Conservation (phyloP, 1,140 invertebrate genomes). For the Cotesia vestalis region DNA sequence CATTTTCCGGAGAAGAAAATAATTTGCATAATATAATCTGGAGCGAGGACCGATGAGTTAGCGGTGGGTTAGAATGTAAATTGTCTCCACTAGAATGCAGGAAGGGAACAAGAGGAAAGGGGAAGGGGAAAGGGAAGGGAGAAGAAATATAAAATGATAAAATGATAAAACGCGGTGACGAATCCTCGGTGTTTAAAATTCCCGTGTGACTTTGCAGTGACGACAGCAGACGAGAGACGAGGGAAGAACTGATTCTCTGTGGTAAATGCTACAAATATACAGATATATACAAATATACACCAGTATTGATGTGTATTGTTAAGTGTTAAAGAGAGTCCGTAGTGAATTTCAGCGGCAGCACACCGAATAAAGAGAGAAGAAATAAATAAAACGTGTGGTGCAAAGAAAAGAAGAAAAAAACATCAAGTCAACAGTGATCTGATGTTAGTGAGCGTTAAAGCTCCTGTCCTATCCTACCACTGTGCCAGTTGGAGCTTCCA, state of each 20-base stretch:
- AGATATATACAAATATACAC: neutral
- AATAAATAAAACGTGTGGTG: too few relatives aligned
- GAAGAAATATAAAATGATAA: neutral
- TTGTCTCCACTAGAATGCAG: neutral
- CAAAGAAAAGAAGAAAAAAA: too few relatives aligned
- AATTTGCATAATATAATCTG: too few relatives aligned
- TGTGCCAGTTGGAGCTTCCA: neutral
- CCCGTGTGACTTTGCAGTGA: conserved; percentile 51
- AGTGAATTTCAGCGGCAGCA: too few relatives aligned
- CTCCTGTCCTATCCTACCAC: too few relatives aligned
- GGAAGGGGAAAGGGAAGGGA: neutral
- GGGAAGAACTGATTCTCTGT: conserved; percentile 14
- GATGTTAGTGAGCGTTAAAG: conserved; percentile 4
- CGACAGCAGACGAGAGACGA: neutral
- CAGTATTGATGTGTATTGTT: too few relatives aligned
- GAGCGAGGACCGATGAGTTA: too few relatives aligned
- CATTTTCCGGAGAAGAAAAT: too few relatives aligned
- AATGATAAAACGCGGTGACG: conserved; percentile 40
- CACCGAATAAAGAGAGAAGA: neutral
- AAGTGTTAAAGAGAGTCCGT: too few relatives aligned
- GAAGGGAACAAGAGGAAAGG: conserved; percentile 4
- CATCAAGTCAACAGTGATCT: too few relatives aligned
- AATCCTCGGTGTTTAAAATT: conserved; percentile 60
- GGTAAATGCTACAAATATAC: neutral
- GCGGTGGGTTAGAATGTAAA: too few relatives aligned